These are phyloP conservation scores for Crioceris asparagi DNA, from an alignment of 2,888 invertebrate genomes.

Conservation along the genomic window DNA sequence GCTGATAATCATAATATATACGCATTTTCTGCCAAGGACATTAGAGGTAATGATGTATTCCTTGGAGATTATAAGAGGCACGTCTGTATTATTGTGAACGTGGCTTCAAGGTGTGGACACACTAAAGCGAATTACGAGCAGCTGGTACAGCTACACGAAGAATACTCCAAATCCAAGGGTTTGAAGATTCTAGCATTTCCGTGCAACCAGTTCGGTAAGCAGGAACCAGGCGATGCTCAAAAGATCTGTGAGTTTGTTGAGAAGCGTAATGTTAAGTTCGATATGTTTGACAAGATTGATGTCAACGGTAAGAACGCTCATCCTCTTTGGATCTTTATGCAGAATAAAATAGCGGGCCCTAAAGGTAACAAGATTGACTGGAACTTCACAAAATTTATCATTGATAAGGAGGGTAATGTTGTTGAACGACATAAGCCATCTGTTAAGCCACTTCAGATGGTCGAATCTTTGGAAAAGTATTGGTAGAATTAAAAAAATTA, in stretches of 20 bases:
- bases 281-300: constrained; percentile 61
- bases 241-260: constrained; percentile 53
- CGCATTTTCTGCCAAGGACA: constrained; percentile 69
- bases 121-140: constrained; percentile 76
- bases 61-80: constrained; percentile 71
- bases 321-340: constrained; percentile 57
- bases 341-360: constrained; percentile 41
- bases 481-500: too few relatives aligned
- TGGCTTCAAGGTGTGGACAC: constrained; percentile 78
- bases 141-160: constrained; percentile 57
- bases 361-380: constrained; percentile 64
- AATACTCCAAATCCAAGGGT: constrained; percentile 57
- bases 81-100: constrained; percentile 77
- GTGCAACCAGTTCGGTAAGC: constrained; percentile 73
- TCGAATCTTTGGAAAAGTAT: constrained; percentile 31
- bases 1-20: constrained; percentile 66
- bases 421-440: constrained; percentile 50
- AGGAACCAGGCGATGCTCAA: constrained; percentile 54
- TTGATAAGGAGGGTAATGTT: constrained; percentile 60
- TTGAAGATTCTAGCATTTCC: constrained; percentile 74
- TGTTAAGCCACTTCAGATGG: constrained; percentile 30
- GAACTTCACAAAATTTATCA: constrained; percentile 81
- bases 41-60: constrained; percentile 70
- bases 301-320: constrained; percentile 55
- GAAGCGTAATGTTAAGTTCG: constrained; percentile 55